These are phyloP conservation scores for Sylvilagus floridanus DNA, from an alignment of 2,797 vertebrate species.

Conservation along the genomic window DNA sequence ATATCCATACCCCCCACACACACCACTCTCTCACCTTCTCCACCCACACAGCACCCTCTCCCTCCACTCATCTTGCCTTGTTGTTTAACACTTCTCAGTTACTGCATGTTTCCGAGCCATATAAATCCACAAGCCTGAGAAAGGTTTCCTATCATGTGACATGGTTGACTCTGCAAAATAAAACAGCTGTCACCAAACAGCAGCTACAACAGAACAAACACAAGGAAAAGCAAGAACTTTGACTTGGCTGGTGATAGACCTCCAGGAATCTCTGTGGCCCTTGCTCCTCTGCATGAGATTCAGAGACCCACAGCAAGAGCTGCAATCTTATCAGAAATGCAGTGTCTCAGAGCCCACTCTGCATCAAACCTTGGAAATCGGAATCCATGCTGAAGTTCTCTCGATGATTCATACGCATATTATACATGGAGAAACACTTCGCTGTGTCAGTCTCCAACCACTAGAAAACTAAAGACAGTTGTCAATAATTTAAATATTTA, in stretches of 20 bases:
- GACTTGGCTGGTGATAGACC: not conserved
- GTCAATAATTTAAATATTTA: not conserved
- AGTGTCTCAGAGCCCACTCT: not conserved
- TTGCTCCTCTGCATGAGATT: not conserved
- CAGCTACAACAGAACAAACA: not conserved
- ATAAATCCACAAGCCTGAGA: slow-evolving; percentile 32
- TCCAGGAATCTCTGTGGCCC: not conserved
- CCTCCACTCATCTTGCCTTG: slow-evolving; percentile 37
- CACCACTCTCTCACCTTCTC: not conserved
- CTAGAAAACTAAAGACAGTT: slow-evolving; percentile 6
- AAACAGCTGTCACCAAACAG: slow-evolving; percentile 7
- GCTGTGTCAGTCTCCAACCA: not conserved
- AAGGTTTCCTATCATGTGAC: slow-evolving; percentile 23
- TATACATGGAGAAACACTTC: not conserved
- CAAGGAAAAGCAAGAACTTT: not conserved
- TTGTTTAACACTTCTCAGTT: slow-evolving; percentile 58
- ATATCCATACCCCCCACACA: not conserved
- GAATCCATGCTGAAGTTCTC: slow-evolving; percentile 14
- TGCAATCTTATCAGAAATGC: not conserved
- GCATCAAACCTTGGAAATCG: not conserved
- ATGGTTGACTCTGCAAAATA: slow-evolving; percentile 20
- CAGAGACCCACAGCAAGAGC: not conserved
- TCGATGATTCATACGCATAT: not conserved
- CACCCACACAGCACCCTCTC: slow-evolving; percentile 1
- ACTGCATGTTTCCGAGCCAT: slow-evolving; percentile 28